phyloP scores from a whole-genome alignment of 2,888 invertebrate species.

The Acleris cristana region DNA sequence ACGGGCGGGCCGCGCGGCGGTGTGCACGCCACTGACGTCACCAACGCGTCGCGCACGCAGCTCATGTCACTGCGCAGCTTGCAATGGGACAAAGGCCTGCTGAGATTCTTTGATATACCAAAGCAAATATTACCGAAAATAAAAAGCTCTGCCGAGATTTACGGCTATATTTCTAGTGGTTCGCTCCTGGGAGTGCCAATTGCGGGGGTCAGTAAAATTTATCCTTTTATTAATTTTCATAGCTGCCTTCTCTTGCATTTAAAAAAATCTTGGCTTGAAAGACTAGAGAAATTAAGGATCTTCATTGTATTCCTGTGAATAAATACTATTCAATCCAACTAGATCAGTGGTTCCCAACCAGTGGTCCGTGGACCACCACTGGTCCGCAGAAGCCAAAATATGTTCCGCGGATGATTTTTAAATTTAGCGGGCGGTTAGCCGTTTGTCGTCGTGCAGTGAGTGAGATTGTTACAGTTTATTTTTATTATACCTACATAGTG shows the following conservation, averaged over 20 bases:
- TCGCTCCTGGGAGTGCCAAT: slow-evolving; percentile 92
- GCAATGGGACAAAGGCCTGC: slow-evolving; percentile 94
- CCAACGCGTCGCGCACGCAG: slow-evolving; percentile 98
- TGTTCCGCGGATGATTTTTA: too few species aligned
- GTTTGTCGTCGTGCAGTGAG: too few species aligned
- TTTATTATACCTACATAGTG: too few species aligned
- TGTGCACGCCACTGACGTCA: slow-evolving; percentile 96
- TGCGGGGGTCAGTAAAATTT: slow-evolving; percentile 88
- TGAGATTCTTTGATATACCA: slow-evolving; percentile 95
- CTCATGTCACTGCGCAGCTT: slow-evolving; percentile 96
- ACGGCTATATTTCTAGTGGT: slow-evolving; percentile 90
- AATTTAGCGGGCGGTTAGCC: too few species aligned
- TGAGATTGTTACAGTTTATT: too few species aligned
- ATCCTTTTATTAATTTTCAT: slow-evolving; percentile 26
- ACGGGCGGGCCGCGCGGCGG: slow-evolving; percentile 83
- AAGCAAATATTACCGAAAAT: slow-evolving; percentile 93
- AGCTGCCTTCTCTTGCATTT: slow-evolving; percentile 14
- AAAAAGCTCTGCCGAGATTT: slow-evolving; percentile 95
- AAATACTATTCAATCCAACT: too few species aligned
- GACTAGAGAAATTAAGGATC: not conserved
- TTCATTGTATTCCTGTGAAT: too few species aligned
- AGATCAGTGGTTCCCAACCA: too few species aligned
- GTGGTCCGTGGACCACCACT: too few species aligned
- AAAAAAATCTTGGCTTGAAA: not conserved
- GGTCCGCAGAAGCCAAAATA: too few species aligned